Evolutionary conservation across 2,888 invertebrate species (phyloP), one percentile per base, ranked within the genome.

Genomic region (Clusia tigrina): DNA sequence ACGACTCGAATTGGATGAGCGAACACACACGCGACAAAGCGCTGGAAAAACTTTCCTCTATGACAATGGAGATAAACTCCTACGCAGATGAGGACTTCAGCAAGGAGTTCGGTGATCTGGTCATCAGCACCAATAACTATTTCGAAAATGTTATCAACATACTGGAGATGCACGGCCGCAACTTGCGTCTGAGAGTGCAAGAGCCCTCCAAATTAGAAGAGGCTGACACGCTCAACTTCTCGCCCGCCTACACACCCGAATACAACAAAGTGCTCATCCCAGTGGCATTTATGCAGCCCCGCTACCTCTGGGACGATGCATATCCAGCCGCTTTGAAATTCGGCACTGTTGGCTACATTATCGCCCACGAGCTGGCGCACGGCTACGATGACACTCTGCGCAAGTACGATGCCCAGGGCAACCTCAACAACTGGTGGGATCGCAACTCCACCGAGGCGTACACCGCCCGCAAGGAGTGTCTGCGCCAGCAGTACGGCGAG

Each of bases 321-420:
- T 81, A 80, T 52, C 80, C 81, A 0, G 63, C 64, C 24, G 78
- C 81, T 0, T 66, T 81, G 1, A 79, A 78, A 26, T 82, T 74
- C 46, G 75, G 71, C 24, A 74, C 81, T 0, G 65, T 82, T 1
- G 81, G 81, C 5, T 81, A 69, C n/a, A 61, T 76, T 1, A 68
- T 81, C 2, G 80, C 76, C 12, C 82, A 80, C 37, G 80, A 81
- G 63, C 70, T 82, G 61, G 72, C 74, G 0, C 80, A 82, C 54
- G 82, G 76, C 9, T 81, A 81, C 26, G 82, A 81, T 60, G 78
- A 78, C 18, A 64, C 67, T 2, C 67, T 70, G 2, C 74, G 81
- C 6, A 71, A 74, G 26, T 79, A 71, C 26, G 80, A 81, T 64
- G 72, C 70, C 1, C 69, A 69, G 3, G 79, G 80, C 0, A 77